Percentiles rank a stretch among this genome's conserved stretches.
phyloP scores from a whole-genome alignment of 2,888 invertebrate species.

The Cheilosia soror region DNA sequence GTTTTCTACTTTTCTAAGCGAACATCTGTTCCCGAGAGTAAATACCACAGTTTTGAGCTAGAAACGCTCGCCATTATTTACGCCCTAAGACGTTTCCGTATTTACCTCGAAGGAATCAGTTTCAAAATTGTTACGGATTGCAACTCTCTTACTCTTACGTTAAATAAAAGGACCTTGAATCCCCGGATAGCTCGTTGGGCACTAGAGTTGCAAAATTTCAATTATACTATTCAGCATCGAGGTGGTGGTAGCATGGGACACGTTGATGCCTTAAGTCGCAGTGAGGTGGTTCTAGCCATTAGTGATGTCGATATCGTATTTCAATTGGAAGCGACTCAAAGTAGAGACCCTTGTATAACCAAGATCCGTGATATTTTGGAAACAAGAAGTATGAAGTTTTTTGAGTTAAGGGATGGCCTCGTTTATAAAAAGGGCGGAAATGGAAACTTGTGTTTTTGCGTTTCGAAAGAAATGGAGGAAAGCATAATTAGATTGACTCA shows the following conservation, averaged over 20 bases:
- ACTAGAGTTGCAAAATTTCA: constrained; percentile 65
- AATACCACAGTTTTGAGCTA: constrained; percentile 79
- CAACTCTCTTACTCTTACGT: constrained; percentile 73
- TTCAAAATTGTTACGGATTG: constrained; percentile 79
- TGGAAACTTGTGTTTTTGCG: constrained; percentile 43
- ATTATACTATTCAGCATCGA: constrained; percentile 50
- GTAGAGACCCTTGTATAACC: constrained; percentile 30
- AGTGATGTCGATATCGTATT: constrained; percentile 56
- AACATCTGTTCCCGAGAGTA: constrained; percentile 75
- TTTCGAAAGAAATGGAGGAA: constrained; percentile 61
- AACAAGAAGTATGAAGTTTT: constrained; percentile 11
- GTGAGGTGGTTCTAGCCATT: constrained; percentile 33
- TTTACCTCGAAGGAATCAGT: constrained; percentile 76
- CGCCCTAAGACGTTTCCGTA: constrained; percentile 76
- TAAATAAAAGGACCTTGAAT: constrained; percentile 73
- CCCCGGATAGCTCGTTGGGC: constrained; percentile 78
- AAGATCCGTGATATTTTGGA: constrained; percentile 48
- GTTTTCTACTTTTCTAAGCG: constrained; percentile 78
- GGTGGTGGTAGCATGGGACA: constrained; percentile 51
- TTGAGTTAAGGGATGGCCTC: constrained; percentile 47
- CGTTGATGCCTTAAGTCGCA: constrained; percentile 55
- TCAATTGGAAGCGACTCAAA: constrained; percentile 52
- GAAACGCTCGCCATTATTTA: constrained; percentile 78
- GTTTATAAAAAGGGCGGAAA: constrained; percentile 36
- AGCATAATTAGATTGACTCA: constrained; percentile 49